Conservation (phyloP, 53 echinoderm and acorn worm species). For the Luidia sarsii region DNA sequence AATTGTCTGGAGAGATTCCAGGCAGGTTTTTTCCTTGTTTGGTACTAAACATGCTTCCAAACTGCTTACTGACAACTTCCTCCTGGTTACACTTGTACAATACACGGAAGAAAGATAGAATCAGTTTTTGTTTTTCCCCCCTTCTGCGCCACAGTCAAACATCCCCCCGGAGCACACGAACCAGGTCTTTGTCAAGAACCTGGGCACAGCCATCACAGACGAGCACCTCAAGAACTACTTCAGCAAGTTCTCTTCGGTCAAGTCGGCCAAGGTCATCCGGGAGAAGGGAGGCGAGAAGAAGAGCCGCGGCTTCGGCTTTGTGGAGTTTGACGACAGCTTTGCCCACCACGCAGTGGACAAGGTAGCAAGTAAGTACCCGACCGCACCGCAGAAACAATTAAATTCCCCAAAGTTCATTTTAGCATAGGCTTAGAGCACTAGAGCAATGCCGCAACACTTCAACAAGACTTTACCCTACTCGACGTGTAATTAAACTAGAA, state of each 20-base stretch:
- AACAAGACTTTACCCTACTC: no score
- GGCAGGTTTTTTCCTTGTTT: no score
- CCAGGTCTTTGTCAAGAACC: conserved; percentile 35
- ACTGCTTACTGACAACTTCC: no score
- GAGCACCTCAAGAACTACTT: conserved; percentile 37
- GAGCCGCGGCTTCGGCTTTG: conserved; percentile 47
- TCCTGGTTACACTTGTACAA: no score
- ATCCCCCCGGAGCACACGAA: conserved; percentile 19
- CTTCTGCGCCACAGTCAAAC: background rate
- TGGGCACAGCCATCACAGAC: conserved; percentile 15
- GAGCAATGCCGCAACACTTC: background rate
- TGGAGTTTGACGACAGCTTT: conserved; percentile 22
- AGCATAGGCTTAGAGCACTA: no score
- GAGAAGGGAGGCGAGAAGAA: conserved; percentile 30
- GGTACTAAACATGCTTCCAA: no score
- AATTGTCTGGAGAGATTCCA: no score
- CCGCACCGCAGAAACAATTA: no score
- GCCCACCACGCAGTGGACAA: conserved; percentile 30
- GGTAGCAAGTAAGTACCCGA: conserved; percentile 43
- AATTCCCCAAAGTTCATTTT: no score
- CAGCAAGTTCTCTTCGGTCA: conserved; percentile 25
- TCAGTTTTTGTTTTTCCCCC: background rate
- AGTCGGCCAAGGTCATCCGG: conserved; percentile 28
- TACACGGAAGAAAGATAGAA: no score
- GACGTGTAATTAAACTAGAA: no score